These are phyloP conservation scores for Addax nasomaculatus DNA, from an alignment of 2,113 vertebrate genomes.

Conservation along the genomic window DNA sequence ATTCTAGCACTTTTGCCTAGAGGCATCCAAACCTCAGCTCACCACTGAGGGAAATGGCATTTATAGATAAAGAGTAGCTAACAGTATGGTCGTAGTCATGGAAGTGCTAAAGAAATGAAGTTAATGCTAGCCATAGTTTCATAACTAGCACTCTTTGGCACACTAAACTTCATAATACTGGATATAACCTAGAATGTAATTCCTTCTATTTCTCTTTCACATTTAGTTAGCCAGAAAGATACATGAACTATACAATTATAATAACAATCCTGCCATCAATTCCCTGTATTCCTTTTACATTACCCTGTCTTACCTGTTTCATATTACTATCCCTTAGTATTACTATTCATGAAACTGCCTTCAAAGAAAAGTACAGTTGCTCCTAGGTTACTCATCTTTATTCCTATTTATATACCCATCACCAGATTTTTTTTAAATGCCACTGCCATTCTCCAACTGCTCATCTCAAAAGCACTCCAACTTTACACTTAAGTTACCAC, in stretches of 20 bases:
- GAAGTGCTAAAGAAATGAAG: neutral
- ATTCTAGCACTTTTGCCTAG: neutral
- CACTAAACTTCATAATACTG: neutral
- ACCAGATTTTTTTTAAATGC: neutral
- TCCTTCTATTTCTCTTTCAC: neutral
- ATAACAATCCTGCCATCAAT: neutral
- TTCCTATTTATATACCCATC: neutral
- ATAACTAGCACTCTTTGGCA: neutral
- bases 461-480: neutral
- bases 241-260: neutral
- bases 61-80: neutral
- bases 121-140: neutral
- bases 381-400: neutral
- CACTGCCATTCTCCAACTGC: neutral
- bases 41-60: neutral
- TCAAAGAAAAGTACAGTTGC: neutral
- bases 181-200: neutral
- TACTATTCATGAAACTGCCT: neutral
- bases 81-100: fast-evolving
- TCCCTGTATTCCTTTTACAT: neutral
- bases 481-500: neutral
- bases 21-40: neutral
- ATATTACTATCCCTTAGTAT: neutral
- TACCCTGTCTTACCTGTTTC: neutral
- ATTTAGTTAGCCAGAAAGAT: neutral